phyloP scores from a whole-genome alignment of 2,888 invertebrate genomes.

The Lissocephala sabroskyi region DNA sequence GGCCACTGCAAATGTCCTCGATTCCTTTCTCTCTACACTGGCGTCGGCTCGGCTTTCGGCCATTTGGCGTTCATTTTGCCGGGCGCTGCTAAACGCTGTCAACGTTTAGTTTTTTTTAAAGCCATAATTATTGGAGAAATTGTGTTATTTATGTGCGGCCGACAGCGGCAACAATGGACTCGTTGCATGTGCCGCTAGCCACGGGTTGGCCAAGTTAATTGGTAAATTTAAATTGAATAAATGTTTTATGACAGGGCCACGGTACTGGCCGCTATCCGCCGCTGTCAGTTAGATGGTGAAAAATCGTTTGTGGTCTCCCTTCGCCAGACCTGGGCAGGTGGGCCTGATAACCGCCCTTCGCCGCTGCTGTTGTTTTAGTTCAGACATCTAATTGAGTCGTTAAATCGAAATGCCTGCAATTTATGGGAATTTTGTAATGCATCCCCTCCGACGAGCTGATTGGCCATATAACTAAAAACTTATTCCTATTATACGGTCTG shows the following conservation, averaged over 20 bases:
- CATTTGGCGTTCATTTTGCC: no score
- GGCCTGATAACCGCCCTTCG: constrained; percentile 3
- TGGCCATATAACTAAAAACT: no score
- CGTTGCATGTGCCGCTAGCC: neutral
- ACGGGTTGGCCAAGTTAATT: constrained; percentile 37
- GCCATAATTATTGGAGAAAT: constrained; percentile 30
- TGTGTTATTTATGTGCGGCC: constrained; percentile 32
- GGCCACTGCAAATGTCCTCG: neutral
- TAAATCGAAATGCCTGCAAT: constrained; percentile 44
- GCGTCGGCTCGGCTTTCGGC: no score
- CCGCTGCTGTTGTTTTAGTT: constrained; percentile 17
- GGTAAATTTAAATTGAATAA: constrained; percentile 58
- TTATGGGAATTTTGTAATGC: no score
- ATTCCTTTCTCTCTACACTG: no score
- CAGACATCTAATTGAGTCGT: constrained; percentile 35
- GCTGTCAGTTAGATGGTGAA: constrained; percentile 18
- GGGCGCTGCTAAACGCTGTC: constrained; percentile 41
- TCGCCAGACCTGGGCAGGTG: neutral
- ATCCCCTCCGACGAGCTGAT: no score
- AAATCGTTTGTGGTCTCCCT: constrained; percentile 4
- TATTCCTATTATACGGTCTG: no score
- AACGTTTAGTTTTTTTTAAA: constrained; percentile 40
- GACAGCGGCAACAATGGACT: constrained; percentile 7
- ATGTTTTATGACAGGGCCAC: constrained; percentile 53
- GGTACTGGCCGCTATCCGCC: no score